phyloP scores from a whole-genome alignment of 2,888 invertebrate genomes.

The Tubulanus polymorphus region DNA sequence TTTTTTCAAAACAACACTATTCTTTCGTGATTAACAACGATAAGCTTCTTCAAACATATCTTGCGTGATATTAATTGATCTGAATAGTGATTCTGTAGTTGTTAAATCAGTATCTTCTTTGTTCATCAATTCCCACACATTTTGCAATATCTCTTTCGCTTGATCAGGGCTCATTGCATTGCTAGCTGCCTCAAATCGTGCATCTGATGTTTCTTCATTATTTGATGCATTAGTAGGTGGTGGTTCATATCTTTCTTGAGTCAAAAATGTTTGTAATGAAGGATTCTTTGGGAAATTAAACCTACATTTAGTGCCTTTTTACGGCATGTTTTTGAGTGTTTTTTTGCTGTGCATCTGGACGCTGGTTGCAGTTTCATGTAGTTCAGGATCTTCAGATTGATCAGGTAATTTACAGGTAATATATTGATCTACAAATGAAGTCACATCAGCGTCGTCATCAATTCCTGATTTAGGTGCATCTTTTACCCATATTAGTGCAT shows the following conservation, averaged over 20 bases:
- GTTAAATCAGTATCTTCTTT: not conserved
- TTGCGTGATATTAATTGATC: too few species aligned
- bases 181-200: too few species aligned
- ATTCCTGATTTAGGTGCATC: constrained; percentile 3
- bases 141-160: constrained; percentile 9
- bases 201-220: too few species aligned
- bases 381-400: constrained; percentile 17
- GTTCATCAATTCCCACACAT: constrained; percentile 6
- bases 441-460: constrained; percentile 22
- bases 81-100: too few species aligned
- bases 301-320: too few species aligned
- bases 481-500: constrained; percentile 4
- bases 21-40: not conserved
- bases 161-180: too few species aligned
- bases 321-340: constrained; percentile 16
- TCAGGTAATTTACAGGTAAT: constrained; percentile 15
- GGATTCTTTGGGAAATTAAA: too few species aligned
- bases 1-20: constrained; percentile 1
- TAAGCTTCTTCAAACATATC: too few species aligned
- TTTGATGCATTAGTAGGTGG: too few species aligned
- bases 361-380: constrained; percentile 17
- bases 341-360: constrained; percentile 19
- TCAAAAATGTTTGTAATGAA: too few species aligned
- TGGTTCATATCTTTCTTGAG: too few species aligned
- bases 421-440: constrained; percentile 19